Conservation (phyloP, 2,797 vertebrate species). For the Geranospiza caerulescens region DNA sequence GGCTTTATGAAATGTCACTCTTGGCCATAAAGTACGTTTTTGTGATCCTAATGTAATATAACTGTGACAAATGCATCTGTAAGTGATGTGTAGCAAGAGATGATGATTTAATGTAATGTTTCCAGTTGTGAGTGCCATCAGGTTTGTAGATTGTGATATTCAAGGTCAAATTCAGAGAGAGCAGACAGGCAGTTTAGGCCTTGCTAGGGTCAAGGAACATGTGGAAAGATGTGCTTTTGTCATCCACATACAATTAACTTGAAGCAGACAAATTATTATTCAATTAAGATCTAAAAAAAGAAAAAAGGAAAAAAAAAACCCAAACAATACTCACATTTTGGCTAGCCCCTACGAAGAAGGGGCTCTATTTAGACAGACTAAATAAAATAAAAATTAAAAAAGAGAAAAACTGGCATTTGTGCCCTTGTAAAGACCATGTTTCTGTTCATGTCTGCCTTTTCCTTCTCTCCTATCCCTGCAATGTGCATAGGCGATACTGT, state of each 20-base stretch:
- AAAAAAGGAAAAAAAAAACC: no score
- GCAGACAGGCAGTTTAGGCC: not conserved
- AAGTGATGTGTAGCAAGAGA: not conserved
- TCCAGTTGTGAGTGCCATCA: not conserved
- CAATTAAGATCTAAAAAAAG: not conserved
- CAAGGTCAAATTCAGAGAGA: not conserved
- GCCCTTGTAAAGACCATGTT: fast-evolving
- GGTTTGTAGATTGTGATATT: not conserved
- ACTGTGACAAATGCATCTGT: not conserved
- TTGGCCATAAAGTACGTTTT: not conserved
- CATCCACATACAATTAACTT: not conserved
- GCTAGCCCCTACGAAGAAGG: not conserved
- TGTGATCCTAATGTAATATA: not conserved
- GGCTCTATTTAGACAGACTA: not conserved
- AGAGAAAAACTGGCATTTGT: not conserved
- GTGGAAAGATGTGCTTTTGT: not conserved
- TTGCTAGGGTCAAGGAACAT: not conserved
- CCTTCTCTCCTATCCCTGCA: not conserved
- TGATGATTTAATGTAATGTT: not conserved
- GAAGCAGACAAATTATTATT: not conserved
- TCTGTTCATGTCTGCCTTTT: not conserved
- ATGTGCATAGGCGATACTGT: fast-evolving
- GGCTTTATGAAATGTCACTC: not conserved
- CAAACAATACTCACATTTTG: not conserved
- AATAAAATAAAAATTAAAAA: not conserved